These are phyloP conservation scores for Athrips mouffetella DNA, from an alignment of 2,888 invertebrate species.

Conservation along the genomic window DNA sequence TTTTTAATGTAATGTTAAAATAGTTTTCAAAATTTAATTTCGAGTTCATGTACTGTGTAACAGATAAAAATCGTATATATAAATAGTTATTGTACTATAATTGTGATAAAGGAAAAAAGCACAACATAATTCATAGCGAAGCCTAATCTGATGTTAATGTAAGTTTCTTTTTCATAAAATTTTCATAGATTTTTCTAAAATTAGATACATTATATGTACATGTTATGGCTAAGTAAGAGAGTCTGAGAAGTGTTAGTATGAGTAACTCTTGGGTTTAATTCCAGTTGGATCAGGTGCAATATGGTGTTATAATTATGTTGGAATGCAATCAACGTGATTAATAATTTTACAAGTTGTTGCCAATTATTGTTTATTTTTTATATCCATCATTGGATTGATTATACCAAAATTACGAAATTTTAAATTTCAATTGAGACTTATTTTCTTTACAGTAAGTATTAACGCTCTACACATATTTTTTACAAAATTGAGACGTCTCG, in stretches of 20 bases:
- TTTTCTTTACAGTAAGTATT: slow-evolving; percentile 9
- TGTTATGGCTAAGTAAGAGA: slow-evolving; percentile 47
- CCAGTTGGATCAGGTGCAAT: slow-evolving; percentile 60
- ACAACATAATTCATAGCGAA: slow-evolving; percentile 69
- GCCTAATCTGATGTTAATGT: slow-evolving; percentile 69
- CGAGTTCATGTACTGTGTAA: slow-evolving; percentile 59
- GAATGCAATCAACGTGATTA: slow-evolving; percentile 23
- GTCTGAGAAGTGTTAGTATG: slow-evolving; percentile 35
- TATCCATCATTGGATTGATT: slow-evolving; percentile 15
- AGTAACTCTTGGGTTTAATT: slow-evolving; percentile 46
- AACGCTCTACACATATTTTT: background rate
- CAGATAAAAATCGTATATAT: slow-evolving; percentile 58
- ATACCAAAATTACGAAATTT: slow-evolving; percentile 12
- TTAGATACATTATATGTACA: slow-evolving; percentile 50
- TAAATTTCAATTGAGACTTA: slow-evolving; percentile 14
- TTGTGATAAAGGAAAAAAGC: slow-evolving; percentile 75
- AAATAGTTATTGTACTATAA: slow-evolving; percentile 63
- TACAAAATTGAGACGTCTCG: no score
- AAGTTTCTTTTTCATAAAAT: slow-evolving; percentile 55
- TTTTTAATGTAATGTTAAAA: slow-evolving; percentile 31
- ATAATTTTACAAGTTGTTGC: slow-evolving; percentile 17
- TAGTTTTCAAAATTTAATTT: slow-evolving; percentile 51
- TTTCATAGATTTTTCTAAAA: slow-evolving; percentile 59
- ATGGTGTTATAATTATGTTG: slow-evolving; percentile 45
- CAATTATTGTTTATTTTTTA: slow-evolving; percentile 15